Conservation (phyloP, 53 echinoderm and acorn worm species). For the Apostichopus leukothele region DNA sequence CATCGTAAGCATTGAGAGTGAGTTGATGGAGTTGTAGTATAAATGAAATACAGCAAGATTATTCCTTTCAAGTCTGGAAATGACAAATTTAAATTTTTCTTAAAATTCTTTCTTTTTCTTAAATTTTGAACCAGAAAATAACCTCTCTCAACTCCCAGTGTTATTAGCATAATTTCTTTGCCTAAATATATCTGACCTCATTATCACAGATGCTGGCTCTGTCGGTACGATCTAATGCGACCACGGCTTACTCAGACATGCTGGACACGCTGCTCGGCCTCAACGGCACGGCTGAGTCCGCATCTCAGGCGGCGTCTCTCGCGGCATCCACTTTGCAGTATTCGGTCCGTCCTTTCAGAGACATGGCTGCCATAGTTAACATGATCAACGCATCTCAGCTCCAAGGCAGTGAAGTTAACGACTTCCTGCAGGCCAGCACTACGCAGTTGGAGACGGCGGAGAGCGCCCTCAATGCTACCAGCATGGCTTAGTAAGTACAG, state of each 20-base stretch:
- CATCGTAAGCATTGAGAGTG: too few species aligned
- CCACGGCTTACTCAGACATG: constrained; percentile 61
- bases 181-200: too few species aligned
- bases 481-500: constrained; percentile 1
- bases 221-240: constrained; percentile 58
- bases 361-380: constrained; percentile 58
- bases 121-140: too few species aligned
- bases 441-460: constrained; percentile 7
- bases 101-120: too few species aligned
- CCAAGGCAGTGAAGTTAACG: constrained; percentile 37
- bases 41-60: too few species aligned
- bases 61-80: too few species aligned
- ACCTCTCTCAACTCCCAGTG: too few species aligned
- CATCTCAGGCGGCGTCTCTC: constrained; percentile 16
- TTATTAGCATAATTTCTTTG: too few species aligned
- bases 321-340: constrained; percentile 45
- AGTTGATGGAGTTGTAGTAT: too few species aligned
- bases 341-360: constrained; percentile 52
- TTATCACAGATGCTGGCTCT: constrained; percentile 65
- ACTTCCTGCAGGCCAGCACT: not conserved
- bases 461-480: constrained; percentile 3
- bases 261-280: constrained; percentile 53
- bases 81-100: too few species aligned
- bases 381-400: constrained; percentile 65
- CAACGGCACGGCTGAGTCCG: constrained; percentile 24